A percentile compares a stretch with the other conserved stretches of the same genome.
Evolutionary conservation across 1,140 invertebrate species (phyloP).

Genomic region (Bombus consobrinus): DNA sequence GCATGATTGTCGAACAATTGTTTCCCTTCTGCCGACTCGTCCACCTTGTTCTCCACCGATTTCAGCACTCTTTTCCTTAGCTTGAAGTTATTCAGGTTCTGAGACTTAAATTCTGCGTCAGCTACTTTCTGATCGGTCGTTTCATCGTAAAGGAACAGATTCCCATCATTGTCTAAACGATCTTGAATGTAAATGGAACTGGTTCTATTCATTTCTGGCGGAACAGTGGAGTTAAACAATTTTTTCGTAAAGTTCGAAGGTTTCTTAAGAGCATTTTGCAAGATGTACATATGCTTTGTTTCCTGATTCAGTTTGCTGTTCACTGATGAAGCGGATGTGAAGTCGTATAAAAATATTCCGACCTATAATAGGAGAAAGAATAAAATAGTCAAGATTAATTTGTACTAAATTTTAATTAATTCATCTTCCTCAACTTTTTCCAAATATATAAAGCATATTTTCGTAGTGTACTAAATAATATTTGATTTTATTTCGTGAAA

Average conservation of each 20-base stretch:
- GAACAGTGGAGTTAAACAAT: constrained; percentile 15
- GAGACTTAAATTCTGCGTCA: constrained; percentile 66
- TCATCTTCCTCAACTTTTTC: too few relatives aligned
- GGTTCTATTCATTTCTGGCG: constrained; percentile 36
- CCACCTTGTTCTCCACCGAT: constrained; percentile 53
- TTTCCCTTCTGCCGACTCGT: constrained; percentile 62
- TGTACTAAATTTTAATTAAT: not conserved
- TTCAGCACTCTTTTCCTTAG: constrained; percentile 70
- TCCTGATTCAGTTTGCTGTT: constrained; percentile 77
- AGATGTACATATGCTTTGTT: constrained; percentile 78
- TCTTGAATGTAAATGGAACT: constrained; percentile 53
- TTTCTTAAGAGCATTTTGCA: constrained; percentile 74
- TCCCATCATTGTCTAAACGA: constrained; percentile 61
- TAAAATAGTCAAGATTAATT: not conserved
- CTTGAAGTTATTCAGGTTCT: constrained; percentile 76
- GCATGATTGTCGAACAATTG: constrained; percentile 77
- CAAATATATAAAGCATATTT: too few relatives aligned
- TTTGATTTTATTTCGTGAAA: too few relatives aligned
- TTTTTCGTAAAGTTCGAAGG: constrained; percentile 45
- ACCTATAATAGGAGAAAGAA: constrained; percentile 61
- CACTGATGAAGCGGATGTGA: constrained; percentile 76
- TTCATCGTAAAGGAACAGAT: constrained; percentile 24
- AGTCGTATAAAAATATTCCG: constrained; percentile 80
- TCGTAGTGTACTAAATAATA: too few relatives aligned
- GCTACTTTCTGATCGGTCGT: constrained; percentile 26